These are phyloP conservation scores for Catocala nupta DNA, from an alignment of 2,888 invertebrate genomes.

Conservation along the genomic window DNA sequence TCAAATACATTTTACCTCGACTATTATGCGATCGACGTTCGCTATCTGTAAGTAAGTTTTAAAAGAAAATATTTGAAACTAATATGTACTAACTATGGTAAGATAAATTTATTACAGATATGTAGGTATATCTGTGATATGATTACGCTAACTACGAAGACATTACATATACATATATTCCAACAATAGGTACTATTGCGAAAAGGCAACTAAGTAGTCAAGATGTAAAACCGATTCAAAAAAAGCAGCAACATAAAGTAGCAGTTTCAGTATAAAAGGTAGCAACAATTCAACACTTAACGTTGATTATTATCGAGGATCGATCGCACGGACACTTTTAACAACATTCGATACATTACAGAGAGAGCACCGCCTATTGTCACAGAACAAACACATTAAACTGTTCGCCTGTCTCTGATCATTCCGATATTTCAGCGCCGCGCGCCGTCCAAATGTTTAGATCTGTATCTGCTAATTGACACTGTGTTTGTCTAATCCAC, in stretches of 20 bases:
- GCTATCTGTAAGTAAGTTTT: too few species aligned
- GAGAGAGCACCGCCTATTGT: slow-evolving; percentile 63
- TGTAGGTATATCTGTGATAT: too few species aligned
- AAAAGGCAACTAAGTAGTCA: too few species aligned
- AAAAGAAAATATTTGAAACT: too few species aligned
- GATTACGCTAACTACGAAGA: too few species aligned
- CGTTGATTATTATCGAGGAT: slow-evolving; percentile 59
- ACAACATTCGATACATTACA: slow-evolving; percentile 75
- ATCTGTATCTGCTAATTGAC: slow-evolving; percentile 59
- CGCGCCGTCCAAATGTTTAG: slow-evolving; percentile 47
- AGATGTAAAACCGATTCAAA: too few species aligned
- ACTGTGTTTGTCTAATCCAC: slow-evolving; percentile 46
- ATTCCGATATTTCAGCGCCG: slow-evolving; percentile 40
- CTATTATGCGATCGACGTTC: too few species aligned
- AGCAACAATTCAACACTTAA: slow-evolving; percentile 63
- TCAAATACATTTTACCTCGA: too few species aligned
- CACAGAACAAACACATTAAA: slow-evolving; percentile 51
- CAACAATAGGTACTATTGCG: too few species aligned
- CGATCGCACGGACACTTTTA: slow-evolving; percentile 66
- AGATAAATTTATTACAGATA: too few species aligned
- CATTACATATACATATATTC: too few species aligned
- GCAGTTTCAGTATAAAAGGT: slow-evolving; percentile 35
- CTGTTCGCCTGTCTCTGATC: slow-evolving; percentile 50
- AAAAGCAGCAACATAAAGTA: slow-evolving; percentile 20
- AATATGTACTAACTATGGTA: too few species aligned